A percentile compares a stretch with the other conserved stretches of the same genome.
phyloP scores from a whole-genome alignment of 64 coral and sea anemone species.

The Pocillopora damicornis region DNA sequence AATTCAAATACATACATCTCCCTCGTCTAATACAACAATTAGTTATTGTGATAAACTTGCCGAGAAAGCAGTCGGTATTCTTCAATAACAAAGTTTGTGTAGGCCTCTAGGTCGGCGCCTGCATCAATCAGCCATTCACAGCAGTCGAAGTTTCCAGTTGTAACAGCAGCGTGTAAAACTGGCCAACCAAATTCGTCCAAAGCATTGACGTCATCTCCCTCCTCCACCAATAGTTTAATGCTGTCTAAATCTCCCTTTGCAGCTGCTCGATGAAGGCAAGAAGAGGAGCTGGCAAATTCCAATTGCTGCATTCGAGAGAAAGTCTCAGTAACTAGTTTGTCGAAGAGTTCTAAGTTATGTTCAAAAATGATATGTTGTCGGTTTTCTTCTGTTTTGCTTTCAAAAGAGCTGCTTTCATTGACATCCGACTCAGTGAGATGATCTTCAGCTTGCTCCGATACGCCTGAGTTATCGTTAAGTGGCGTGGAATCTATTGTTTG shows the following conservation, averaged over 20 bases:
- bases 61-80: conserved; percentile 17
- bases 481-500: neutral
- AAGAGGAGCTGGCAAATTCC: conserved; percentile 10
- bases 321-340: neutral
- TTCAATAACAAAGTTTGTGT: conserved; percentile 45
- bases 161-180: conserved; percentile 29
- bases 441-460: neutral
- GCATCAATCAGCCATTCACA: conserved; percentile 16
- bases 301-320: neutral
- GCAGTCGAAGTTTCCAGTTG: conserved; percentile 37
- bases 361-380: neutral
- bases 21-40: neutral
- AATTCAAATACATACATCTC: too few species aligned
- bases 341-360: neutral
- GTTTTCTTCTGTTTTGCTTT: neutral
- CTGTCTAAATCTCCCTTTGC: conserved; percentile 29
- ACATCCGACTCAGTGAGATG: neutral
- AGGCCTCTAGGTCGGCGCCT: conserved; percentile 33
- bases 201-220: conserved; percentile 36
- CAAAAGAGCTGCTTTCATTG: neutral
- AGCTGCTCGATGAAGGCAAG: conserved; percentile 36
- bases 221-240: conserved; percentile 21
- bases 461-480: neutral
- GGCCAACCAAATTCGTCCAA: conserved; percentile 50
- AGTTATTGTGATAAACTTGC: conserved; percentile 14